Evolutionary conservation across 2,797 vertebrate genomes (phyloP), one percentile per base, ranked within the genome.

Genomic region (Chelonia mydas): DNA sequence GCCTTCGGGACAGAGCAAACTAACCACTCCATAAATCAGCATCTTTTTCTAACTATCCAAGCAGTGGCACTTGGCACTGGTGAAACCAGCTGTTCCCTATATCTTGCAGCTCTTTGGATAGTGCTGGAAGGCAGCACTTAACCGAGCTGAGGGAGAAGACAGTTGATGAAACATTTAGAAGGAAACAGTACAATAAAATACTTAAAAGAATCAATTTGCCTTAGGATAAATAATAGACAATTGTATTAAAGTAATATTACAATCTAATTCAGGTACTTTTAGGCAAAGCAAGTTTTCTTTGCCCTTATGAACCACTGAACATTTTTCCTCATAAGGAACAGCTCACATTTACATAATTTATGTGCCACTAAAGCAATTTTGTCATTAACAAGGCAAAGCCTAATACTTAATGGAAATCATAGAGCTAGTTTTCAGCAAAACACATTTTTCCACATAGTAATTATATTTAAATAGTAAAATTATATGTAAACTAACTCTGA

Each of bases 1-100:
- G 88, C 87, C 93, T 25, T 82, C 89, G 91, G 96, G 94, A 94
- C 47, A 87, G 94, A 96, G 94, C 96, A 97, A 96, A 96, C 86
- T 0, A 0, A 94, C 86, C 94, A 84, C 90, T 92, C 92, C 89
- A 81, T 91, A 95, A 96, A 96, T 96, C 93, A 90, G 86, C 65
- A 54, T 88, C 93, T 83, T 95, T 81, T 91, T 86, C 94, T 92
- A 59, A 78, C 93, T 93, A 84, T 55, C 90, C 94, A 87, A 92
- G 84, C n/a, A 90, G 94, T 78, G 94, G 93, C 92, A 94, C 82
- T 95, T 88, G 80, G 92, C 90, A 85, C 83, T 15, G 57, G 65
- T 74, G 65, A 92, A 87, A 84, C 84, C 94, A 96, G 96, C 90
- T 93, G 95, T 88, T 96, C 80, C 6, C 50, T 86, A 53, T 85